Evolutionary conservation across 1,140 invertebrate genomes (phyloP).

Genomic region (Periplaneta americana): DNA sequence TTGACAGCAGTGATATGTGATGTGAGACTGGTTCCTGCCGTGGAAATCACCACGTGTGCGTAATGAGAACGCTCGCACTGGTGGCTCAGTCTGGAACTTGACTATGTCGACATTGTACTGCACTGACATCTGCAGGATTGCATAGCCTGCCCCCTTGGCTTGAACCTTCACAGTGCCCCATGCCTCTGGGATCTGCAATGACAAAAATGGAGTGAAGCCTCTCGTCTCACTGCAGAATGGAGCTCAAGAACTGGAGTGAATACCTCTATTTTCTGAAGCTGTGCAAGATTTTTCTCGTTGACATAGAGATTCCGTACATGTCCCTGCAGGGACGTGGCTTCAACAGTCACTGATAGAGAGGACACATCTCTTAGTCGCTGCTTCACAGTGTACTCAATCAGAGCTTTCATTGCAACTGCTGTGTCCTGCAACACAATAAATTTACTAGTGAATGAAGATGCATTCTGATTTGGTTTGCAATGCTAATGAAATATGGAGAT

Average conservation of each 20-base stretch:
- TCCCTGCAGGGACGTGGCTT: conserved; percentile 76
- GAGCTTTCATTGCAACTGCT: conserved; percentile 79
- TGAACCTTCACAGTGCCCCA: conserved; percentile 90
- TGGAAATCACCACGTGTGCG: conserved; percentile 65
- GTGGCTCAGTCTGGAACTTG: conserved; percentile 81
- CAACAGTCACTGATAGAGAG: conserved; percentile 69
- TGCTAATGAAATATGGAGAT: too few relatives aligned
- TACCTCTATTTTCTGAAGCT: conserved; percentile 68
- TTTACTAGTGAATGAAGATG: too few relatives aligned
- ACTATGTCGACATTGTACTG: conserved; percentile 89
- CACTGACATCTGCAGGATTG: conserved; percentile 88
- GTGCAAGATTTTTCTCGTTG: conserved; percentile 67
- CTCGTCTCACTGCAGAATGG: too few relatives aligned
- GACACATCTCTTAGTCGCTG: conserved; percentile 85
- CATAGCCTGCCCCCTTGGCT: conserved; percentile 85
- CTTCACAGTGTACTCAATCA: conserved; percentile 84
- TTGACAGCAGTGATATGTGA: conserved; percentile 75
- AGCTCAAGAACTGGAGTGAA: too few relatives aligned
- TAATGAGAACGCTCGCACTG: conserved; percentile 70
- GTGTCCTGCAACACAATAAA: conserved; percentile 68
- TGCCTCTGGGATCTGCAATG: conserved; percentile 76
- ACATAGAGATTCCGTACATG: conserved; percentile 60
- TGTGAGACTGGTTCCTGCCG: conserved; percentile 91
- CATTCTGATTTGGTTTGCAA: too few relatives aligned
- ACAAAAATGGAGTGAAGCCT: too few relatives aligned